Base-by-base conservation (phyloP, 2,888 invertebrate species). In the Caenorhabditis plicata region DNA sequence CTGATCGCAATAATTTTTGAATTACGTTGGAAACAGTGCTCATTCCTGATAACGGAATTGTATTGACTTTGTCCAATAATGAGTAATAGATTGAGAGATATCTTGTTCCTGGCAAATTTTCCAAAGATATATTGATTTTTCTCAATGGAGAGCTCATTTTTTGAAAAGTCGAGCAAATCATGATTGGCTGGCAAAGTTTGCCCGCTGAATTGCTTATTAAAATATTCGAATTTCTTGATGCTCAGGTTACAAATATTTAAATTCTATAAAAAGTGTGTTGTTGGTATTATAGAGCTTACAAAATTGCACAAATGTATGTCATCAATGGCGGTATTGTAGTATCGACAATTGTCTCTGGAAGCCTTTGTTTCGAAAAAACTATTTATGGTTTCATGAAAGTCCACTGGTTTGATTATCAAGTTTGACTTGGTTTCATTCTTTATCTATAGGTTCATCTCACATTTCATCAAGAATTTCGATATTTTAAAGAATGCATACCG, bases 271-370 rank as follows among this genome's bases (percentile, higher is more conserved):
- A 25, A 22, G n/a, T 7, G 13, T 36, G 17, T 9, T 20, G 8
- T 20, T 19, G 7, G 15, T 43, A 26, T 33, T 45, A 25, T 13
- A 47, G 47, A 39, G 39, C 19, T 15, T 47, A 15, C 27, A 23
- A 27, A 23, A 13, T 4, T 47, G 47, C 19, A 29, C 47, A 27
- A 11, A 47, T 15, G 39, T 38, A 11, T 47, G 38, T 13, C 27
- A 27, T 22, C 33, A 38, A n/a, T 47, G 47, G 47, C 40, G 47
- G 5, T 38, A 22, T 20, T 17, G 27, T 2, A 15, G 17, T 19
- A 23, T 38, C 2, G 38, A 23, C 29, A 19, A 47, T 27, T 29
- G 38, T 22, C 15, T 47, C 3, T 47, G 47, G 47, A 47, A 47
- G 19, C 35, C 33, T 11, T 17, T 3, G n/a, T 25, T 44, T 5